phyloP scores from a whole-genome alignment of 2,797 vertebrate genomes.

The Gallinago stenura region DNA sequence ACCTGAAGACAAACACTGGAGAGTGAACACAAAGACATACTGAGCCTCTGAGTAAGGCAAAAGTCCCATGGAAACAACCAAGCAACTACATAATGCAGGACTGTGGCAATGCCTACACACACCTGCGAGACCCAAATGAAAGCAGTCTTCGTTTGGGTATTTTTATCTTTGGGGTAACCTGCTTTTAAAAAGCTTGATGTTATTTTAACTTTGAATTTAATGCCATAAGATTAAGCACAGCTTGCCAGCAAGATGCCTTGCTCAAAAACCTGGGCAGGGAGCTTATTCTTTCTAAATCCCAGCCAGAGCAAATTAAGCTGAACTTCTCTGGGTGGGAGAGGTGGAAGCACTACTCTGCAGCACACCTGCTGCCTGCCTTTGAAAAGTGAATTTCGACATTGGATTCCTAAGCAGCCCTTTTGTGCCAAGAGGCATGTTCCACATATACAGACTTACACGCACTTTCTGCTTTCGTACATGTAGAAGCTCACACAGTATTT shows the following conservation, averaged over 20 bases:
- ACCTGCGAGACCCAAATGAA: background rate
- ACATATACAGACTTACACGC: background rate
- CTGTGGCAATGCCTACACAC: background rate
- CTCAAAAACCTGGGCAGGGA: background rate
- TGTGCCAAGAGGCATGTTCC: background rate
- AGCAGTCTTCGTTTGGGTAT: background rate
- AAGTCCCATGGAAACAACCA: background rate
- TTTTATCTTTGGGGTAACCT: background rate
- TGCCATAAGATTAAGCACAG: background rate
- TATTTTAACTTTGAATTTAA: conserved; percentile 15
- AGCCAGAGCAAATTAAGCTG: background rate
- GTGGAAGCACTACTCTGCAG: background rate
- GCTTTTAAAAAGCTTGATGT: background rate
- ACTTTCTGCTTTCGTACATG: background rate
- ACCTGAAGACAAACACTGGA: background rate
- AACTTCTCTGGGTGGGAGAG: background rate
- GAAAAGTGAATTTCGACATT: background rate
- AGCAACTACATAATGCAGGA: background rate
- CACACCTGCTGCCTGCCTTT: background rate
- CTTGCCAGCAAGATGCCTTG: background rate
- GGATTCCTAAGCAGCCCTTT: background rate
- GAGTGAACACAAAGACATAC: background rate
- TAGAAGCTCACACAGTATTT: background rate
- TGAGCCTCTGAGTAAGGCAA: background rate
- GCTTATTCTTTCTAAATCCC: background rate